Conservation (phyloP, 2,888 invertebrate species). For the Drosophila anceps region DNA sequence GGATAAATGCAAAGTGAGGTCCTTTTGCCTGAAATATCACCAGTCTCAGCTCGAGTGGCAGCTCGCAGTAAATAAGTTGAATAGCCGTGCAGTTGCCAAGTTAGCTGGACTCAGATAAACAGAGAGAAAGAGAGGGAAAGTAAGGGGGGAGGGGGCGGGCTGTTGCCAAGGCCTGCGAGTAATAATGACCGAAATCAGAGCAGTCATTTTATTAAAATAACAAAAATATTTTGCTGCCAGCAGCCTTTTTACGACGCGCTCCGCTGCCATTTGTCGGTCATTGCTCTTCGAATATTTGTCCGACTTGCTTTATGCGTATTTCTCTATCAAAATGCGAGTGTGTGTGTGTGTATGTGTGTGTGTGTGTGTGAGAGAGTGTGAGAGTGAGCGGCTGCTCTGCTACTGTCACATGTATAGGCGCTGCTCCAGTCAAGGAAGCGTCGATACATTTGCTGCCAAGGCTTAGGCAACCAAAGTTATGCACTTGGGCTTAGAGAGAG, state of each 20-base stretch:
- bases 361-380: neutral
- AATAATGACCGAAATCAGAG: slow-evolving; percentile 75
- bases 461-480: slow-evolving; percentile 41
- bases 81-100: slow-evolving; percentile 12
- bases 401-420: slow-evolving; percentile 9
- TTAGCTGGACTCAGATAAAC: neutral
- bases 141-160: neutral
- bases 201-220: slow-evolving; percentile 76
- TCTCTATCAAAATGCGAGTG: neutral
- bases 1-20: slow-evolving; percentile 59
- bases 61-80: slow-evolving; percentile 43
- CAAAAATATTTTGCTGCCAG: slow-evolving; percentile 68
- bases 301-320: slow-evolving; percentile 18
- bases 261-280: slow-evolving; percentile 66
- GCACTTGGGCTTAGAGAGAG: slow-evolving; percentile 31
- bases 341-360: neutral
- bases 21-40: slow-evolving; percentile 63
- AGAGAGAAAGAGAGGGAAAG: neutral
- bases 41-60: slow-evolving; percentile 42
- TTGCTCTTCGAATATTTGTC: slow-evolving; percentile 56
- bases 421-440: slow-evolving; percentile 9
- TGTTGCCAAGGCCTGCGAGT: slow-evolving; percentile 18
- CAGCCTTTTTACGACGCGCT: slow-evolving; percentile 58
- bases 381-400: neutral
- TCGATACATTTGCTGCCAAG: neutral